These are phyloP conservation scores for Myripristis jacobus DNA, from an alignment of 2,797 vertebrate genomes.

Conservation along the genomic window DNA sequence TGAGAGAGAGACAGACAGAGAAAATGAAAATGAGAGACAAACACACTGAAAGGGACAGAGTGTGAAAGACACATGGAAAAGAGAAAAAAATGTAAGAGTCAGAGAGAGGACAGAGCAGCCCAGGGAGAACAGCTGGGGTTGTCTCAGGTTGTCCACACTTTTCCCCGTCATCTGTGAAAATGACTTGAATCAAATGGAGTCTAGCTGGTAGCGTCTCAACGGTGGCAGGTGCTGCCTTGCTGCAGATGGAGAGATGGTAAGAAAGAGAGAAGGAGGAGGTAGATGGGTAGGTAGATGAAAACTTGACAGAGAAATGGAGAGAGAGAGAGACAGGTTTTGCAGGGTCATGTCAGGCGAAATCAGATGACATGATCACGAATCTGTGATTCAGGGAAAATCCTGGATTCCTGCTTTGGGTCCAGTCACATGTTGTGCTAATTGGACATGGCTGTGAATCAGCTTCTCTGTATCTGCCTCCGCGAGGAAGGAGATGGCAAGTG, in stretches of 20 bases:
- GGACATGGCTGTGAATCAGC: constrained; percentile 58
- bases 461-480: constrained; percentile 22
- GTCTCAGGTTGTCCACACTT: constrained; percentile 3
- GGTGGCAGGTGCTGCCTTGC: constrained; percentile 10
- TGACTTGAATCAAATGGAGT: neutral
- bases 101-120: no score
- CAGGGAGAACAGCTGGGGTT: neutral
- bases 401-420: constrained; percentile 47
- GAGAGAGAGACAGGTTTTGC: constrained; percentile 14
- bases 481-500: constrained; percentile 45
- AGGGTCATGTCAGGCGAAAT: constrained; percentile 54
- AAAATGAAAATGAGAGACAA: constrained; percentile 2
- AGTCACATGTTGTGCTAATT: constrained; percentile 68
- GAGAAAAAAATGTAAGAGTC: constrained; percentile 3
- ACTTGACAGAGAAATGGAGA: neutral
- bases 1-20: constrained; percentile 15
- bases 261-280: neutral
- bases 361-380: constrained; percentile 40
- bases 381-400: constrained; percentile 55
- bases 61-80: neutral
- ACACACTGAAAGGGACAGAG: constrained; percentile 2
- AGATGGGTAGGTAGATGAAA: neutral
- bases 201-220: neutral
- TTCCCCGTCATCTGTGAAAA: constrained; percentile 15
- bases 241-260: constrained; percentile 6